These are phyloP conservation scores for Daktulosphaira vitifoliae DNA, from an alignment of 1,140 invertebrate species.

Conservation along the genomic window DNA sequence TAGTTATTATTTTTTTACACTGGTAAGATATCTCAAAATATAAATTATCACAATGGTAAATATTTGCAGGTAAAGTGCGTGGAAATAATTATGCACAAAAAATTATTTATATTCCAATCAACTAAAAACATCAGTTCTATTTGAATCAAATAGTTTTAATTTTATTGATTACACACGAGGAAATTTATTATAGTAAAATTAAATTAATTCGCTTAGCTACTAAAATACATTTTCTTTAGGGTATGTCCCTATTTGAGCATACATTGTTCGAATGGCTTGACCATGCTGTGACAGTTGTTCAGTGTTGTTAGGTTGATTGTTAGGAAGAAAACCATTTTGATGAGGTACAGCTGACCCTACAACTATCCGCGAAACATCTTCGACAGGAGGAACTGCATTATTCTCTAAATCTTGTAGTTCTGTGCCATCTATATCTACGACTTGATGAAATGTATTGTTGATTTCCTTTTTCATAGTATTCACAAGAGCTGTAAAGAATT, in stretches of 20 bases:
- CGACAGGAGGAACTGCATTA: slow-evolving; percentile 14
- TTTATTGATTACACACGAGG: no score
- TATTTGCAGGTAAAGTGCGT: no score
- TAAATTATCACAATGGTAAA: no score
- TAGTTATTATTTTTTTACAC: no score
- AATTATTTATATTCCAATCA: no score
- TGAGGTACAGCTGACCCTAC: slow-evolving; percentile 14
- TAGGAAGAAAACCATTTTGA: slow-evolving; percentile 29
- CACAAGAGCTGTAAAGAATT: slow-evolving; percentile 59
- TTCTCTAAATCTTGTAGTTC: slow-evolving; percentile 37
- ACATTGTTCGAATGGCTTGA: slow-evolving; percentile 43
- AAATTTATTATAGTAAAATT: no score
- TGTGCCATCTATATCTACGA: slow-evolving; percentile 36
- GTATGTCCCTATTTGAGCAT: slow-evolving; percentile 41
- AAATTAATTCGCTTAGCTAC: no score
- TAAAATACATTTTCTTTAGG: slow-evolving; percentile 33
- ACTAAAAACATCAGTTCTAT: no score
- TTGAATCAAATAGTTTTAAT: no score
- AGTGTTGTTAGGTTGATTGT: background rate
- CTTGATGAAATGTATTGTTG: slow-evolving; percentile 31
- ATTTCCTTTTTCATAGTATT: slow-evolving; percentile 49
- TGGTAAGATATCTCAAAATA: no score
- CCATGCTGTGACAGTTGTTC: slow-evolving; percentile 22
- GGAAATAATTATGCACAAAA: no score
- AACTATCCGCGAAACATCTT: background rate